Conservation (phyloP, 2,888 invertebrate genomes). For the Megastigmus dorsalis region DNA sequence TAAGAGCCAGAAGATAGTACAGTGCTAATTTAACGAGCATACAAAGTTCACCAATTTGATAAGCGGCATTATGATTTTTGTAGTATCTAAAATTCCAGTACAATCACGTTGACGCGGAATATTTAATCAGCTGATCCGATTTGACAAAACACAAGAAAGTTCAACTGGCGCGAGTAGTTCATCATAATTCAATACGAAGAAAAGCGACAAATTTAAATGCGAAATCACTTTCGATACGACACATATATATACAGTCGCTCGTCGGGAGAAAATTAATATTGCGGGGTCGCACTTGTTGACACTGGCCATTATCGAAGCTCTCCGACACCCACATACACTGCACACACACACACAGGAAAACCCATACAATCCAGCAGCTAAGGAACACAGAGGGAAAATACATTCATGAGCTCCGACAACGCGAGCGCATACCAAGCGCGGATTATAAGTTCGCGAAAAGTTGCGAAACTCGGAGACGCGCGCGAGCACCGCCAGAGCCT, state of each 20-base stretch:
- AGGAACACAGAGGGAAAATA: too few species aligned
- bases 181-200: constrained; percentile 2
- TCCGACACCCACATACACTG: neutral
- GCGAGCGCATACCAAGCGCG: constrained; percentile 10
- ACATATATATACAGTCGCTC: too few species aligned
- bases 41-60: too few species aligned
- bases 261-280: neutral
- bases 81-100: too few species aligned
- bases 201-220: neutral
- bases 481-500: constrained; percentile 38
- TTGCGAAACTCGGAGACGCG: constrained; percentile 26
- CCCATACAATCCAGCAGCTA: too few species aligned
- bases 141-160: neutral
- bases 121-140: too few species aligned
- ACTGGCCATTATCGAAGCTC: neutral
- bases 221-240: neutral
- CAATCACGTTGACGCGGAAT: too few species aligned
- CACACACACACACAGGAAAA: too few species aligned
- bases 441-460: constrained; percentile 53
- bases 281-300: neutral
- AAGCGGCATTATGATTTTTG: too few species aligned
- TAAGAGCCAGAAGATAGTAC: too few species aligned
- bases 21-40: too few species aligned
- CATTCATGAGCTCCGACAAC: constrained; percentile 34
- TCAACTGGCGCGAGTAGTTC: neutral